Conservation (phyloP, 2,888 invertebrate species). For the Leucophenga montana region DNA sequence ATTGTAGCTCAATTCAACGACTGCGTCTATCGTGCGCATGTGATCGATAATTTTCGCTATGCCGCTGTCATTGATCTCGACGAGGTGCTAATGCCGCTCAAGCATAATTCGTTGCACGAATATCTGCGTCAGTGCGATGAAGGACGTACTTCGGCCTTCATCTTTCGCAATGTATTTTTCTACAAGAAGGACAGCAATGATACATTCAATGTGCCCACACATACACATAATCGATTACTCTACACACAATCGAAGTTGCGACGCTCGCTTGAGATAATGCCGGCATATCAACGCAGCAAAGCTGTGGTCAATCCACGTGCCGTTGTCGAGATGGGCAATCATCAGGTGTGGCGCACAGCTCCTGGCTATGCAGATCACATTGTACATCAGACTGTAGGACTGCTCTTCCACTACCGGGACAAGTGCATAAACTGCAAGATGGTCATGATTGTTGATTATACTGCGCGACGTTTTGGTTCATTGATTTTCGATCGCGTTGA, state of each 20-base stretch:
- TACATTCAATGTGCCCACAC: constrained; percentile 60
- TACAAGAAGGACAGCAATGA: constrained; percentile 74
- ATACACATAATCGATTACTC: constrained; percentile 65
- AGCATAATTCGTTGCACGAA: constrained; percentile 80
- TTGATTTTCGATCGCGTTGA: constrained; percentile 70
- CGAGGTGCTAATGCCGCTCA: constrained; percentile 87
- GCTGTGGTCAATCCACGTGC: constrained; percentile 87
- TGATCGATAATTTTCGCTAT: constrained; percentile 80
- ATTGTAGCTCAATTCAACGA: constrained; percentile 93
- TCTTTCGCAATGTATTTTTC: constrained; percentile 75
- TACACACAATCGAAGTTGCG: constrained; percentile 72
- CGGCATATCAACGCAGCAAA: constrained; percentile 88
- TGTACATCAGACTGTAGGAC: constrained; percentile 65
- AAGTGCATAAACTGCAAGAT: constrained; percentile 67
- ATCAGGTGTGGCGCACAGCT: constrained; percentile 78
- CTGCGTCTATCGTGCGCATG: constrained; percentile 91
- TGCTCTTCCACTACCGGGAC: constrained; percentile 71
- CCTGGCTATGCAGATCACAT: constrained; percentile 63
- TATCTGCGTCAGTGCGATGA: constrained; percentile 66
- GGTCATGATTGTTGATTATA: constrained; percentile 64
- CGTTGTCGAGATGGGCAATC: constrained; percentile 91
- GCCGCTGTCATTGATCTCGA: constrained; percentile 89
- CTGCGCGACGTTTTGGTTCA: constrained; percentile 69
- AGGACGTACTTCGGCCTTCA: constrained; percentile 70
- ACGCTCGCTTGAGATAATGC: constrained; percentile 63